Base-by-base conservation (phyloP, 1,140 invertebrate genomes). In the Drosophila bocqueti region DNA sequence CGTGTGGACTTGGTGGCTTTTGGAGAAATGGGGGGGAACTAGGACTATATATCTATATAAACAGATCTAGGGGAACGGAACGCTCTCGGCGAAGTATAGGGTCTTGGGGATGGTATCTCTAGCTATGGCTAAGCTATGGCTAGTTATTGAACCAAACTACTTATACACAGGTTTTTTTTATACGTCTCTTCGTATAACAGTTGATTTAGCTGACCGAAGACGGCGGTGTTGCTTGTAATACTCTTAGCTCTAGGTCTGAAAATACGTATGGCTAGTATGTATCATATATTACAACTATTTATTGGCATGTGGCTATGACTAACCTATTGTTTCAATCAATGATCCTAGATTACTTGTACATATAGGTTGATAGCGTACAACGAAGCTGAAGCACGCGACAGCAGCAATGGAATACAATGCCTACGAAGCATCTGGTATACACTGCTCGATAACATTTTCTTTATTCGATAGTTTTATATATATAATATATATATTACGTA, bases 81-180 rank as follows among this genome's bases (percentile, higher is more conserved):
- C 15, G 52, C 21, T 24, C 54, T 43, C 18, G 61, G n/a, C 29
- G 26, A 47, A 65, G 34, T 15, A 3, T n/a, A 11, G 4, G 15
- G 45, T 46, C 31, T 11, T 9, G 42, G 42, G 42, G 2, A 10
- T 11, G 63, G 60, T 65, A 67, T 47, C 34, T 47, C 60, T 49
- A 66, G 31, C 62, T 66, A 71, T 24, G 24, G 13, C 65, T 67
- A 50, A 61, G 18, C 54, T 73, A 71, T 45, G 34, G 34, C 68
- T 74, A 74, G 38, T 50, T 72, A n/a, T 77, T 76, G 79, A 69
- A 78, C 75, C 79, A 83, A 81, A 83, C 80, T 83, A 83, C 76
- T 71, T 80, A 63, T 78, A 82, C 68, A 83, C 74, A 71, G 6
- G 34, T 16, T 21, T 40, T 26, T 40, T 26, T 16, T 50, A 54